These are phyloP conservation scores for Mycalesis mineus DNA, from an alignment of 2,888 invertebrate species.

Conservation along the genomic window DNA sequence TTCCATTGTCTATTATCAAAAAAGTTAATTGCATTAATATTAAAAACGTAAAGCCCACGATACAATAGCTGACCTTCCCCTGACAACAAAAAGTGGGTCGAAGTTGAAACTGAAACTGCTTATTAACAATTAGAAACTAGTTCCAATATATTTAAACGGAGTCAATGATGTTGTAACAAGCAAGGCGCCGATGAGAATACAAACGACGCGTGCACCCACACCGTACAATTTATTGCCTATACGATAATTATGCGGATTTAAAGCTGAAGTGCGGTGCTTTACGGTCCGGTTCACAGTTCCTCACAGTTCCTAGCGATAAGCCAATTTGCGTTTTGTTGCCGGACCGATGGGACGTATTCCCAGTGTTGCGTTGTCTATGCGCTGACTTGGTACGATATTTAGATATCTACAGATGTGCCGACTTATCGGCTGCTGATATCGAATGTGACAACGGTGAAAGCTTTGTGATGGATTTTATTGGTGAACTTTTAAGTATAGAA, in stretches of 20 bases:
- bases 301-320: constrained; percentile 48
- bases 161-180: constrained; percentile 44
- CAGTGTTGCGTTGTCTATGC: constrained; percentile 32
- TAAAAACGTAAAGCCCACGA: neutral
- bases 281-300: constrained; percentile 61
- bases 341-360: constrained; percentile 47
- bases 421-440: neutral
- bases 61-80: neutral
- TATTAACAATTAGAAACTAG: neutral
- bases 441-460: too few relatives aligned
- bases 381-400: neutral
- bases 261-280: constrained; percentile 61
- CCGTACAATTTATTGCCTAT: constrained; percentile 64
- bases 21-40: too few relatives aligned
- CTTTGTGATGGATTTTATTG: too few relatives aligned
- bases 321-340: constrained; percentile 56
- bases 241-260: constrained; percentile 73
- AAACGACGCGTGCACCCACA: constrained; percentile 47
- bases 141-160: constrained; percentile 23
- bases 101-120: neutral
- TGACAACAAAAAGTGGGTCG: neutral
- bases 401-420: neutral
- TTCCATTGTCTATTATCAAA: too few relatives aligned
- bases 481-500: too few relatives aligned
- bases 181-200: constrained; percentile 40